Evolutionary conservation across 2,797 vertebrate species (phyloP).

Genomic region (Phaenicophaeus curvirostris): DNA sequence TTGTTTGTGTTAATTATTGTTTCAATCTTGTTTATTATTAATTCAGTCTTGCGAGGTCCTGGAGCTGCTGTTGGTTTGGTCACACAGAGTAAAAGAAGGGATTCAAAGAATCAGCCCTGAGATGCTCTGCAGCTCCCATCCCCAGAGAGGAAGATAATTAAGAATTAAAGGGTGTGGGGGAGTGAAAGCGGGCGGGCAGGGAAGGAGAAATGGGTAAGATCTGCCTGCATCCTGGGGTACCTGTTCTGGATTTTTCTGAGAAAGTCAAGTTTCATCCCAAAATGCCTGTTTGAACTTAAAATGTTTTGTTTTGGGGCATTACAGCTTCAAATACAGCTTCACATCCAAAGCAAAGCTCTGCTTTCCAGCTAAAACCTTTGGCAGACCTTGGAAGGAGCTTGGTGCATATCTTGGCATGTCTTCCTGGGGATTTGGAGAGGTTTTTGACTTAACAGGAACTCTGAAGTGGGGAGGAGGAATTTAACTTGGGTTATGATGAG

Average conservation of each 20-base stretch:
- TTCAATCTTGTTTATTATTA: background rate
- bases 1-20: background rate
- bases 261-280: background rate
- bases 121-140: background rate
- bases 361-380: background rate
- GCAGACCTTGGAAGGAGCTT: background rate
- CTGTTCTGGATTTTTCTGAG: background rate
- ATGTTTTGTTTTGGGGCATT: background rate
- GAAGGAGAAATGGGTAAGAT: background rate
- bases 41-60: background rate
- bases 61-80: background rate
- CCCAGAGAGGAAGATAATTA: background rate
- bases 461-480: rapidly evolving
- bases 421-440: background rate
- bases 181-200: background rate
- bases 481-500: background rate
- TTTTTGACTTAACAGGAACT: background rate
- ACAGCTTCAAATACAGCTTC: background rate
- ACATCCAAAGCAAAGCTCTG: background rate
- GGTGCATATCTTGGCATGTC: rapidly evolving
- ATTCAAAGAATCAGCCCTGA: background rate
- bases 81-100: background rate
- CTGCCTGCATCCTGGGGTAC: background rate
- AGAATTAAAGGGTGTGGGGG: background rate
- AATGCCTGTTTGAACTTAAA: background rate